Evolutionary conservation across 1,140 invertebrate species (phyloP).

Genomic region (Ips typographus): DNA sequence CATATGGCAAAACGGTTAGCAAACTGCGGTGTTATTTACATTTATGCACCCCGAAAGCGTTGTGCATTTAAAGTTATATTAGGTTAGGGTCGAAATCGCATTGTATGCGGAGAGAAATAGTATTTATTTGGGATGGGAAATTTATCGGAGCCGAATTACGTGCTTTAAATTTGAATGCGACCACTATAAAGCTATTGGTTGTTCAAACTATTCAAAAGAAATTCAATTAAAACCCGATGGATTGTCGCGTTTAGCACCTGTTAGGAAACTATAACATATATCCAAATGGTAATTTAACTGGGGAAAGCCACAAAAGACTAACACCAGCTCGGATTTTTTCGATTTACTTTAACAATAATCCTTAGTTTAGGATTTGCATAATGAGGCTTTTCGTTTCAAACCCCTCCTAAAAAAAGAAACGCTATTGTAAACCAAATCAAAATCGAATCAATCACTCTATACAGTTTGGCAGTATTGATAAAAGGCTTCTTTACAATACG

Average conservation of each 20-base stretch:
- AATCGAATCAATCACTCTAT: background rate
- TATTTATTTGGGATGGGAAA: constrained; percentile 9
- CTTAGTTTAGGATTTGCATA: no score
- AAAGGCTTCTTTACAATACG: no score
- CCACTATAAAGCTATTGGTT: background rate
- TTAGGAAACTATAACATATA: no score
- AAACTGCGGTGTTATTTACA: constrained; percentile 12
- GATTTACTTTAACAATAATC: no score
- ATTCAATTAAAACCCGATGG: no score
- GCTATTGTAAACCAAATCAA: background rate
- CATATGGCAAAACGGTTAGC: background rate
- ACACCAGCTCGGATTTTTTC: no score
- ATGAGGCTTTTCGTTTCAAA: no score
- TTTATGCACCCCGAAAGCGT: constrained; percentile 6
- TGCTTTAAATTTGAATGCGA: constrained; percentile 7
- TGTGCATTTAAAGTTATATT: constrained; percentile 21
- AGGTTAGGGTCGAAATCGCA: constrained; percentile 14
- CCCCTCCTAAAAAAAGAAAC: no score
- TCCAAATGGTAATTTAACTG: no score
- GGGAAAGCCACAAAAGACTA: no score
- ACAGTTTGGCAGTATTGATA: background rate
- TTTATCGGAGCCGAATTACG: constrained; percentile 14
- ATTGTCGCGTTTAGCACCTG: no score
- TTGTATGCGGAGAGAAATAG: constrained; percentile 6
- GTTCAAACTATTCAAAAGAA: no score